Evolutionary conservation across 2,888 invertebrate genomes (phyloP).

Genomic region (Heliconius ethilla): DNA sequence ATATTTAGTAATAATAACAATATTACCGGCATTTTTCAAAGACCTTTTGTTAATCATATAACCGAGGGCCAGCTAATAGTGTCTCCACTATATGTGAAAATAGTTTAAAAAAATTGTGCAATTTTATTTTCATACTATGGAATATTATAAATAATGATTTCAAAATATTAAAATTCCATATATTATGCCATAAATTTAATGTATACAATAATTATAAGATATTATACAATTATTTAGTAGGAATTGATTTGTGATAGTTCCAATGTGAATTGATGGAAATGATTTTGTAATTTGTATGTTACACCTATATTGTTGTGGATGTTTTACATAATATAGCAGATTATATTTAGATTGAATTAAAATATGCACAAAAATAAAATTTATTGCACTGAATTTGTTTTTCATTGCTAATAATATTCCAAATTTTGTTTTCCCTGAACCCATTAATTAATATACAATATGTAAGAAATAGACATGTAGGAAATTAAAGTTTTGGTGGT

Average conservation of each 20-base stretch:
- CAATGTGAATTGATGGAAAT: slow-evolving; percentile 2
- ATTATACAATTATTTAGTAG: slow-evolving; percentile 20
- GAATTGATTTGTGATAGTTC: slow-evolving; percentile 42
- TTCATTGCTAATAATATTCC: slow-evolving; percentile 22
- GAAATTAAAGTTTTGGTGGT: no score
- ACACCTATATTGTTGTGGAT: slow-evolving; percentile 19
- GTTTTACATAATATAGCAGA: slow-evolving; percentile 22
- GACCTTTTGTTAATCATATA: not conserved
- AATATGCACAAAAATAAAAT: slow-evolving; percentile 42
- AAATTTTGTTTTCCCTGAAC: no score
- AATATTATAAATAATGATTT: not conserved
- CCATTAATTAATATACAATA: no score
- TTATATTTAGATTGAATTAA: slow-evolving; percentile 25
- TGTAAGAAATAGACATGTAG: no score
- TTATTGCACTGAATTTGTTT: slow-evolving; percentile 40
- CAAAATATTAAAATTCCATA: not conserved
- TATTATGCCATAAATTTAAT: slow-evolving; percentile 2
- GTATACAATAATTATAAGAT: slow-evolving; percentile 5
- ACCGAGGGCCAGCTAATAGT: not conserved
- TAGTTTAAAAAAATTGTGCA: not conserved
- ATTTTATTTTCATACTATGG: not conserved
- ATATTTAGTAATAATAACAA: no score
- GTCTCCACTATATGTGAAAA: slow-evolving; percentile 1
- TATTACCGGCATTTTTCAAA: no score
- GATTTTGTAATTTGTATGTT: slow-evolving; percentile 19